phyloP scores from a whole-genome alignment of 1,140 invertebrate genomes.

The Lucilia sericata region DNA sequence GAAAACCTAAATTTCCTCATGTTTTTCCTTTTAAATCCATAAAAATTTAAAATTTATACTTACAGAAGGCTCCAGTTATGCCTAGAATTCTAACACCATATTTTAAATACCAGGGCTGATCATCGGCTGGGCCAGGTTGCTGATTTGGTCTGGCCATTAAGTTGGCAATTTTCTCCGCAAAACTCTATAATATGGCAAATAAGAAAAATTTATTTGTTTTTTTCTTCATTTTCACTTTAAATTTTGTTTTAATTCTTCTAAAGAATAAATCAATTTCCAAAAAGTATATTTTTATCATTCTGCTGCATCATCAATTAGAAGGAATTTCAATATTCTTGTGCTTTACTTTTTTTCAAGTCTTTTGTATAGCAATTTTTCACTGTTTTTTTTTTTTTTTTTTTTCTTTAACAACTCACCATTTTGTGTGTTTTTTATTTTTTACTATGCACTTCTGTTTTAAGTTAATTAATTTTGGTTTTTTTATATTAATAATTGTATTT shows the following conservation, averaged over 20 bases:
- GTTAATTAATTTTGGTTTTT: not conserved
- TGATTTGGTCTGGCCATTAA: conserved; percentile 82
- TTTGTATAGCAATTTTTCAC: not conserved
- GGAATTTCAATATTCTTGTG: not conserved
- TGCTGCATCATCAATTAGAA: conserved; percentile 21
- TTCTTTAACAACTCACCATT: conserved; percentile 1
- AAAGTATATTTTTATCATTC: not conserved
- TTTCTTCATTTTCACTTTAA: not conserved
- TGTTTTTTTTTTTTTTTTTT: not conserved
- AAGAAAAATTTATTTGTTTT: not conserved
- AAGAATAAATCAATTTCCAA: not conserved
- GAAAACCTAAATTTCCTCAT: not conserved
- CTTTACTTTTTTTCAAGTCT: not conserved
- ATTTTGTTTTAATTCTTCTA: not conserved
- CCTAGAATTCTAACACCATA: conserved; percentile 86
- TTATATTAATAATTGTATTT: not conserved
- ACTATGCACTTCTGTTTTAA: not conserved
- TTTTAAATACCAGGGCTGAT: conserved; percentile 89
- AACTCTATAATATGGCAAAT: conserved; percentile 72
- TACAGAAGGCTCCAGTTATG: conserved; percentile 85
- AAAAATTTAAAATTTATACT: conserved; percentile 63
- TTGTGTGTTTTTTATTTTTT: conserved; percentile 12
- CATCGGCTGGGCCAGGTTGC: conserved; percentile 77
- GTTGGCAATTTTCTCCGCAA: conserved; percentile 80
- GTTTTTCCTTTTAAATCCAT: not conserved